Conservation (phyloP, 2,888 invertebrate genomes). For the Tetragonisca angustula region DNA sequence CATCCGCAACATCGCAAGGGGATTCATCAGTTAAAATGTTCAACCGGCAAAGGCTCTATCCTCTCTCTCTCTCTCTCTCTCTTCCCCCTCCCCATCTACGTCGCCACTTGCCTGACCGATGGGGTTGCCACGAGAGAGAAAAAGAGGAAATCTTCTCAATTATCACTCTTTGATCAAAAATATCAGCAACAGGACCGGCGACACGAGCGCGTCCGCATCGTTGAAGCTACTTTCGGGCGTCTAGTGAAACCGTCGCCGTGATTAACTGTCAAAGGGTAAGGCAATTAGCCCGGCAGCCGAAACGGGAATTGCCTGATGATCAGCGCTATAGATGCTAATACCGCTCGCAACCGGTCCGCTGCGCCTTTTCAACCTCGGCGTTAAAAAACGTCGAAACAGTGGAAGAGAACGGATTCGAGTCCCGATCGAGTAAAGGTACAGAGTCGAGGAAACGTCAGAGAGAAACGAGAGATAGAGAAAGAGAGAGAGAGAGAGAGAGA, state of each 20-base stretch:
- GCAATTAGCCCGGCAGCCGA: conserved; percentile 53
- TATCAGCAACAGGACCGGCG: conserved; percentile 26
- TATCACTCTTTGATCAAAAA: conserved; percentile 65
- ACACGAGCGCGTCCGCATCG: neutral
- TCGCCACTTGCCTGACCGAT: neutral
- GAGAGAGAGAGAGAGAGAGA: neutral
- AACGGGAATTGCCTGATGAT: neutral
- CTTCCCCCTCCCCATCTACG: neutral
- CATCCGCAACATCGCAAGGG: conserved; percentile 64
- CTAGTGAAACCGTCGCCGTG: conserved; percentile 34
- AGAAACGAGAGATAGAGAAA: neutral
- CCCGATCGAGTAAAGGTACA: conserved; percentile 18
- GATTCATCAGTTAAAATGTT: conserved; percentile 70
- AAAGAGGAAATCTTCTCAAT: conserved; percentile 63
- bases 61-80: neutral
- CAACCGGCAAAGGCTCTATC: conserved; percentile 53
- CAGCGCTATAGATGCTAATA: conserved; percentile 62
- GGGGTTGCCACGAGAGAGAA: conserved; percentile 48
- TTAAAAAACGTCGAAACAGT: too few relatives aligned
- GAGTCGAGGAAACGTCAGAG: neutral
- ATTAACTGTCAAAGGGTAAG: conserved; percentile 59
- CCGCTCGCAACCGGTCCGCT: neutral
- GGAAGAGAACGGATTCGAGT: too few relatives aligned
- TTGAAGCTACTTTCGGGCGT: conserved; percentile 24
- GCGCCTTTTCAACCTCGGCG: too few relatives aligned